These are phyloP conservation scores for Ornithoptera alexandrae DNA, from an alignment of 2,888 invertebrate genomes.

Conservation along the genomic window DNA sequence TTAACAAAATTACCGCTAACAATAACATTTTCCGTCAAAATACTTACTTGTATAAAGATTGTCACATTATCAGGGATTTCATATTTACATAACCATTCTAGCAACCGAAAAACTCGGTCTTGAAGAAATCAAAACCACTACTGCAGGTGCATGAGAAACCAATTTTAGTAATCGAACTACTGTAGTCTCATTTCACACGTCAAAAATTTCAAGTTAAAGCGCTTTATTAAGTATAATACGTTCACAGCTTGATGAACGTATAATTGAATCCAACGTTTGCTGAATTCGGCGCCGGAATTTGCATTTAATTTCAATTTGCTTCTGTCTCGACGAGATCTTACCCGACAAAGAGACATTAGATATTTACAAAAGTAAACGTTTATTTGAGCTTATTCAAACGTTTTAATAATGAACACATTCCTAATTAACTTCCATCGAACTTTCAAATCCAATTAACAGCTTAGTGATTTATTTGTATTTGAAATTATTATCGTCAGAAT, in stretches of 20 bases:
- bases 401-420: neutral
- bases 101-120: neutral
- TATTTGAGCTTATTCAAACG: neutral
- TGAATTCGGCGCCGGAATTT: slow-evolving; percentile 21
- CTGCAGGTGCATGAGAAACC: too few species aligned
- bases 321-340: neutral
- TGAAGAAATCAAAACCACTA: too few species aligned
- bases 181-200: neutral
- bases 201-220: neutral
- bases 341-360: neutral
- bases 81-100: neutral
- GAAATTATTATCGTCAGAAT: neutral
- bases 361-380: neutral
- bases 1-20: too few species aligned
- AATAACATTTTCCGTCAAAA: too few species aligned
- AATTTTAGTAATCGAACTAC: neutral
- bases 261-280: neutral
- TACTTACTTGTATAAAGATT: too few species aligned
- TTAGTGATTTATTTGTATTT: neutral
- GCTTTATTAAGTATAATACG: neutral
- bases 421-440: neutral
- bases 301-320: slow-evolving; percentile 21
- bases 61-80: too few species aligned
- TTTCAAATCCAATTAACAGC: neutral
- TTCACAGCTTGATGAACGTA: neutral